Evolutionary conservation across 1,140 invertebrate species (phyloP).

Genomic region (Anoplophora glabripennis): DNA sequence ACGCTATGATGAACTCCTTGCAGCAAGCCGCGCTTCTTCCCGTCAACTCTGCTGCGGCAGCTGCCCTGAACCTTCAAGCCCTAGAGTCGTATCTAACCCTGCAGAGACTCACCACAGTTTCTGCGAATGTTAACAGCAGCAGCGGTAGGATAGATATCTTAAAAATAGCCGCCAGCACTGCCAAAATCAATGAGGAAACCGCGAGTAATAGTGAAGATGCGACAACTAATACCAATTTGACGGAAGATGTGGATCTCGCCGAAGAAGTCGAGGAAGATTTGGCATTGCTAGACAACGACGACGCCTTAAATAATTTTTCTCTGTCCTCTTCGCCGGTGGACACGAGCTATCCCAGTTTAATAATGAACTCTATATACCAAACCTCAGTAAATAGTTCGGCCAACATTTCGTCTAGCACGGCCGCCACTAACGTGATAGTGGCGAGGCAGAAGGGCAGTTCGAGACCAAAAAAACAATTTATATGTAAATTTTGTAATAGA

Average conservation of each 20-base stretch:
- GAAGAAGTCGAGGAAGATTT: slow-evolving; percentile 62
- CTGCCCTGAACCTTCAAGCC: slow-evolving; percentile 76
- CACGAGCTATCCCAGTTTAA: slow-evolving; percentile 57
- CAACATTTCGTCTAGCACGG: slow-evolving; percentile 30
- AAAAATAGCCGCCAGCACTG: slow-evolving; percentile 56
- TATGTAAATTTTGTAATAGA: slow-evolving; percentile 91
- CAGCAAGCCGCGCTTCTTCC: slow-evolving; percentile 73
- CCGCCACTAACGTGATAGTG: slow-evolving; percentile 36
- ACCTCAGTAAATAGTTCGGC: slow-evolving; percentile 40
- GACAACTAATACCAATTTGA: slow-evolving; percentile 50
- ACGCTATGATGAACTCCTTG: slow-evolving; percentile 70
- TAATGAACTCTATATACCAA: slow-evolving; percentile 61
- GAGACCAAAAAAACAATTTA: slow-evolving; percentile 88
- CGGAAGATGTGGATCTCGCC: slow-evolving; percentile 59
- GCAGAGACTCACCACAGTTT: slow-evolving; percentile 61
- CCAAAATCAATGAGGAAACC: slow-evolving; percentile 59
- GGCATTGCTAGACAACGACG: slow-evolving; percentile 58
- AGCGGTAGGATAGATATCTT: slow-evolving; percentile 52
- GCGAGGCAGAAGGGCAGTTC: slow-evolving; percentile 56
- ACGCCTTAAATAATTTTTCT: slow-evolving; percentile 51
- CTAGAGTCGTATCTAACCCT: slow-evolving; percentile 78
- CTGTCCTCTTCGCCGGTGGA: slow-evolving; percentile 55
- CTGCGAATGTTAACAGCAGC: slow-evolving; percentile 37
- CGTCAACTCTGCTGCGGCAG: slow-evolving; percentile 72
- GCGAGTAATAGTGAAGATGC: slow-evolving; percentile 46